Conservation (phyloP, 2,113 vertebrate genomes). For the Ailuropoda melanoleuca region DNA sequence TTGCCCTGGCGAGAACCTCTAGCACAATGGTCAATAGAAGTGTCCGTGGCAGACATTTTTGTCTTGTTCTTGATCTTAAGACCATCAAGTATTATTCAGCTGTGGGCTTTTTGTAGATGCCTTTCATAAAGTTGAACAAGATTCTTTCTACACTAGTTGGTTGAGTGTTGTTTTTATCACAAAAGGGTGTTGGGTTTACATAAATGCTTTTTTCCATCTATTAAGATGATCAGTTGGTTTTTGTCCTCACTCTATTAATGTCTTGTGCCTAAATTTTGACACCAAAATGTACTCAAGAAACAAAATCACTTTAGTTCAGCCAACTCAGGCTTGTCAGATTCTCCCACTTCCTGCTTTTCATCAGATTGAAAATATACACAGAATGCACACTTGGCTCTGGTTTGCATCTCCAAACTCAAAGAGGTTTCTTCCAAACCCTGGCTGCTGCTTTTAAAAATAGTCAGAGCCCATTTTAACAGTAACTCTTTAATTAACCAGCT, state of each 20-base stretch:
- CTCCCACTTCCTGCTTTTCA: constrained; percentile 84
- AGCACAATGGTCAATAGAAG: background rate
- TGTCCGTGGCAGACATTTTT: background rate
- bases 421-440: constrained; percentile 62
- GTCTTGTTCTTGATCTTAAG: background rate
- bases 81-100: background rate
- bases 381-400: constrained; percentile 79
- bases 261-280: background rate
- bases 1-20: background rate
- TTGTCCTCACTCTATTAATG: background rate
- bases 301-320: constrained; percentile 80
- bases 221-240: background rate
- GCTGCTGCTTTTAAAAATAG: constrained; percentile 80
- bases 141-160: background rate
- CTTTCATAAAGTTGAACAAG: background rate
- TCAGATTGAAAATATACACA: constrained; percentile 79
- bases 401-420: constrained; percentile 80
- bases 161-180: background rate
- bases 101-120: background rate
- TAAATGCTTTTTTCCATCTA: background rate
- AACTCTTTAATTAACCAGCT: constrained; percentile 84
- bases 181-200: background rate
- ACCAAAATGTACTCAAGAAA: constrained; percentile 69
- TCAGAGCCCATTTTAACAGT: constrained; percentile 70
- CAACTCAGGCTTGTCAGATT: constrained; percentile 79